These are phyloP conservation scores for Spilarctia lutea DNA, from an alignment of 2,888 invertebrate species.

Conservation along the genomic window DNA sequence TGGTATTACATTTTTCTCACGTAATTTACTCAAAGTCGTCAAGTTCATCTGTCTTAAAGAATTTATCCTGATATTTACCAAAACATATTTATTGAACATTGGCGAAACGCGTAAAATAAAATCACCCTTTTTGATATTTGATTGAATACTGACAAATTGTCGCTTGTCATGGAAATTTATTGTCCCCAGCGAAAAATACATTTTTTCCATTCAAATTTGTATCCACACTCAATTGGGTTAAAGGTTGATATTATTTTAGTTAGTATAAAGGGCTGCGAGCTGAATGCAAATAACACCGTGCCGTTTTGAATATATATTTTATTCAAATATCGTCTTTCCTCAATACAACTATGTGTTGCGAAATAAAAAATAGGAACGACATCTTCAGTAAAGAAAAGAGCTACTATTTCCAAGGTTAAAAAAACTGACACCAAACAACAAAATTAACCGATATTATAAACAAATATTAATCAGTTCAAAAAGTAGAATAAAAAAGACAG, in stretches of 20 bases:
- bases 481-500: too few relatives aligned
- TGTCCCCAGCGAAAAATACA: constrained; percentile 22
- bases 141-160: constrained; percentile 42
- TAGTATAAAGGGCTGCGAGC: constrained; percentile 5
- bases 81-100: constrained; percentile 27
- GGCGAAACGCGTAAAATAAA: constrained; percentile 32
- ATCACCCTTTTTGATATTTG: constrained; percentile 29
- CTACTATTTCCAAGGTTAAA: too few relatives aligned
- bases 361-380: not conserved
- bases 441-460: too few relatives aligned
- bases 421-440: too few relatives aligned
- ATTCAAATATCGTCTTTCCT: not conserved
- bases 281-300: constrained; percentile 1
- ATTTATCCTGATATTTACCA: constrained; percentile 20
- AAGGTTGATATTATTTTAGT: constrained; percentile 29
- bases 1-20: not conserved
- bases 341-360: not conserved
- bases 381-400: too few relatives aligned
- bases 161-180: constrained; percentile 49
- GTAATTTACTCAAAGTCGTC: constrained; percentile 1
- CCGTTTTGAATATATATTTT: not conserved
- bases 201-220: constrained; percentile 25
- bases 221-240: constrained; percentile 30
- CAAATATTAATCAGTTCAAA: not conserved
- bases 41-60: constrained; percentile 5